Percentiles rank a stretch among this genome's conserved stretches.
These are phyloP conservation scores for Luffia ferchaultella DNA, from an alignment of 2,888 invertebrate genomes.

Conservation along the genomic window DNA sequence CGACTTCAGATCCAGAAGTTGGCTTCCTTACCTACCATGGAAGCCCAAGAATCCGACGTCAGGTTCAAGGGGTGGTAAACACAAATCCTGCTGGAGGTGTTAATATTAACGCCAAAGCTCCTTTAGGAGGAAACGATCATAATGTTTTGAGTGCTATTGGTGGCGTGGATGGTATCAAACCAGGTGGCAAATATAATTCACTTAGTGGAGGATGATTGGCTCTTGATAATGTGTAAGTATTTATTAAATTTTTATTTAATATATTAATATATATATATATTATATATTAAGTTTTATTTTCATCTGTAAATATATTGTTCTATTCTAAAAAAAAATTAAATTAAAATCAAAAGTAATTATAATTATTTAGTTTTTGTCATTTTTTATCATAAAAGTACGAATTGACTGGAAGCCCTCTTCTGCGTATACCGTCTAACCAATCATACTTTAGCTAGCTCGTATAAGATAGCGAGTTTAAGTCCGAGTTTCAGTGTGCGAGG, in stretches of 20 bases:
- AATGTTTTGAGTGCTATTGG: not conserved
- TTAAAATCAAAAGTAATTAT: too few relatives aligned
- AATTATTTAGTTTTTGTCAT: too few relatives aligned
- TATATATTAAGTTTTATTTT: not conserved
- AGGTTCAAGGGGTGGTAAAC: not conserved
- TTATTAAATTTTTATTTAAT: not conserved
- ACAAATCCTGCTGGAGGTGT: constrained; percentile 2
- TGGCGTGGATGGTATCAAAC: constrained; percentile 1
- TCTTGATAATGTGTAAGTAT: constrained; percentile 32
- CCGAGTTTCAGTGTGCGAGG: too few relatives aligned
- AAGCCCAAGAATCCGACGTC: not conserved
- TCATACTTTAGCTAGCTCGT: too few relatives aligned
- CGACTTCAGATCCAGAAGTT: not conserved
- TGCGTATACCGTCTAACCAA: too few relatives aligned
- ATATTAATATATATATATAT: not conserved
- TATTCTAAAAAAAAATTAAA: too few relatives aligned
- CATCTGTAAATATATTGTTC: too few relatives aligned
- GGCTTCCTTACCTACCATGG: not conserved
- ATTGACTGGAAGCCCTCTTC: too few relatives aligned
- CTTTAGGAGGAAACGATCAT: not conserved
- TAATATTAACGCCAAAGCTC: constrained; percentile 1
- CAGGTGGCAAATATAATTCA: constrained; percentile 16
- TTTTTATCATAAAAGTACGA: too few relatives aligned
- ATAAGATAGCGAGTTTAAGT: too few relatives aligned
- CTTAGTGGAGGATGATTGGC: constrained; percentile 28